Percentiles rank a stretch among this genome's conserved stretches.
Conservation (phyloP, 1,140 invertebrate species). For the Melipona quadrifasciata region DNA sequence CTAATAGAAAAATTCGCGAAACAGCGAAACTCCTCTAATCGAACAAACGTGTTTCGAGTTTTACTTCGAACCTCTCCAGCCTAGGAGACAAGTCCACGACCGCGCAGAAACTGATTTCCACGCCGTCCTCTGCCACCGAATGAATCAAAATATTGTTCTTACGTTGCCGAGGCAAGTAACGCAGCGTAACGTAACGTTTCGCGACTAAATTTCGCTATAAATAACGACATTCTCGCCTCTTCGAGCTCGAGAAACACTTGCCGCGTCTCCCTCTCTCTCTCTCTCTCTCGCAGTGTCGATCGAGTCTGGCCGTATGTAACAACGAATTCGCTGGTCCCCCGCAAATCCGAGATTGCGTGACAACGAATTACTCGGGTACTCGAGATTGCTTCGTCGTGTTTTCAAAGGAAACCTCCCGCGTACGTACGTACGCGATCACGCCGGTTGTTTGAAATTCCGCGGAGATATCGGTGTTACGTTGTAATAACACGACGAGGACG, state of each 20-base stretch:
- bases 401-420: not conserved
- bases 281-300: not conserved
- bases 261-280: not conserved
- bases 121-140: not conserved
- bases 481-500: not conserved
- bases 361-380: constrained; percentile 3
- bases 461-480: constrained; percentile 21
- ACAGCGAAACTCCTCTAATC: not conserved
- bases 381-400: not conserved
- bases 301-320: not conserved
- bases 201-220: constrained; percentile 32
- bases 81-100: not conserved
- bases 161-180: not conserved
- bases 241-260: not conserved
- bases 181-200: not conserved
- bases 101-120: too few species aligned
- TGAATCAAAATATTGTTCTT: constrained; percentile 37
- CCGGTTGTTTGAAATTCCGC: constrained; percentile 19
- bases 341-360: not conserved
- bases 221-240: constrained; percentile 28
- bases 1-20: not conserved
- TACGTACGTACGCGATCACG: not conserved
- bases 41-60: not conserved
- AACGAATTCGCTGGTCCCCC: not conserved
- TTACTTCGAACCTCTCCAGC: not conserved